These are phyloP conservation scores for Charadrius vociferus DNA, from an alignment of 2,113 vertebrate genomes.

Conservation along the genomic window DNA sequence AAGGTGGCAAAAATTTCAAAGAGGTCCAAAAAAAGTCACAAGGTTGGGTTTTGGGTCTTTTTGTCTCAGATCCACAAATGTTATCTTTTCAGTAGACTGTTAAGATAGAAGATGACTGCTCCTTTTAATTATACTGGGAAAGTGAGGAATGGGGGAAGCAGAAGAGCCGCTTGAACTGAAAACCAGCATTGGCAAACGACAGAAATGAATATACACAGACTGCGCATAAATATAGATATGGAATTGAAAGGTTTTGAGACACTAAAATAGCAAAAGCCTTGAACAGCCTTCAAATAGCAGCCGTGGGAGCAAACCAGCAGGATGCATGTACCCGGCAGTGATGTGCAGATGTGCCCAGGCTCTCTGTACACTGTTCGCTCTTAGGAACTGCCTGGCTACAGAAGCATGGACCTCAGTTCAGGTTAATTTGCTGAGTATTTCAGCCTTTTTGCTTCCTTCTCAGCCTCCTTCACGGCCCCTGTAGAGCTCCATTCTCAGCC, in stretches of 20 bases:
- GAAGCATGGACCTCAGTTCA: background rate
- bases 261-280: constrained; percentile 63
- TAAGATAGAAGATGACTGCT: constrained; percentile 24
- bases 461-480: background rate
- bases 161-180: constrained; percentile 56
- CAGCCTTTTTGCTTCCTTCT: background rate
- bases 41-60: background rate
- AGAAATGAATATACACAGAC: constrained; percentile 58
- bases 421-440: background rate
- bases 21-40: background rate
- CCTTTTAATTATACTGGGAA: constrained; percentile 40
- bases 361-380: background rate
- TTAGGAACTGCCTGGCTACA: constrained; percentile 13
- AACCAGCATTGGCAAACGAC: constrained; percentile 51
- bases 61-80: background rate
- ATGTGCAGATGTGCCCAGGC: constrained; percentile 35
- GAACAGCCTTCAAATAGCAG: constrained; percentile 56
- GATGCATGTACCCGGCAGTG: background rate
- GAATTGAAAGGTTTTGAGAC: constrained; percentile 56
- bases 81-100: constrained; percentile 3
- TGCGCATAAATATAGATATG: constrained; percentile 61
- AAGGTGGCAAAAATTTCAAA: background rate
- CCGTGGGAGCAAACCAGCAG: constrained; percentile 39
- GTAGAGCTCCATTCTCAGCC: constrained; percentile 13
- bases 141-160: constrained; percentile 40